Percentiles rank a stretch among this genome's conserved stretches.
Evolutionary conservation across 1,140 invertebrate species (phyloP).

Genomic region (Nixonia krombeini): DNA sequence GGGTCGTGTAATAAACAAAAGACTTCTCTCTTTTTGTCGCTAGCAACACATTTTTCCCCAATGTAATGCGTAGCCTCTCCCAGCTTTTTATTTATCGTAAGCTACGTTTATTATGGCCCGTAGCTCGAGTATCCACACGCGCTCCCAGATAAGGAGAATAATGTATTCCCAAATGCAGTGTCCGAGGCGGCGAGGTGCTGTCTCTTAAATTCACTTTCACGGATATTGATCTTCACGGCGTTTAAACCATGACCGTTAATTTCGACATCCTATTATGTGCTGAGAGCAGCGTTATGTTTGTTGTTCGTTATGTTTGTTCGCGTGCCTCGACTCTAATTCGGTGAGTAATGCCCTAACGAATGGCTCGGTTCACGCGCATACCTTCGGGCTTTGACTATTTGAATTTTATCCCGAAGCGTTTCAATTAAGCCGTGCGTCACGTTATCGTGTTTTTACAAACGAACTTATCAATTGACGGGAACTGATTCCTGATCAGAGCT

Average conservation of each 20-base stretch:
- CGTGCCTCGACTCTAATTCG: no score
- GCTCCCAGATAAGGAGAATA: conserved; percentile 20
- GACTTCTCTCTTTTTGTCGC: conserved; percentile 1
- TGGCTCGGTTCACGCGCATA: conserved; percentile 5
- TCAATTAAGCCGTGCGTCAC: conserved; percentile 1
- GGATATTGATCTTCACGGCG: conserved; percentile 20
- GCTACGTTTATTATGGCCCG: conserved; percentile 14
- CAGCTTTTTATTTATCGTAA: conserved; percentile 22
- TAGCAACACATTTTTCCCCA: conserved; percentile 23
- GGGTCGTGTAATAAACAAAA: conserved; percentile 3
- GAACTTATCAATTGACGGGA: not conserved
- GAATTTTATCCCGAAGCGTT: conserved; percentile 1
- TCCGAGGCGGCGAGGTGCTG: conserved; percentile 10
- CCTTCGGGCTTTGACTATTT: conserved; percentile 3
- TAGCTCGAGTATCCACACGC: conserved; percentile 11
- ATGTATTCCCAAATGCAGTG: conserved; percentile 25
- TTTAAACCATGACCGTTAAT: conserved; percentile 9
- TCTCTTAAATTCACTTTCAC: conserved; percentile 28
- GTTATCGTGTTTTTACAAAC: not conserved
- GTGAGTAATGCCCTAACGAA: conserved; percentile 2
- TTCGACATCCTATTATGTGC: conserved; percentile 18
- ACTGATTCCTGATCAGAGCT: not conserved
- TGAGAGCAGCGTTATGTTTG: not conserved
- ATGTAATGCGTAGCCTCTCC: conserved; percentile 29
- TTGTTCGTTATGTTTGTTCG: no score